phyloP scores from a whole-genome alignment of 2,888 invertebrate species.

The Pelosia muscerda region DNA sequence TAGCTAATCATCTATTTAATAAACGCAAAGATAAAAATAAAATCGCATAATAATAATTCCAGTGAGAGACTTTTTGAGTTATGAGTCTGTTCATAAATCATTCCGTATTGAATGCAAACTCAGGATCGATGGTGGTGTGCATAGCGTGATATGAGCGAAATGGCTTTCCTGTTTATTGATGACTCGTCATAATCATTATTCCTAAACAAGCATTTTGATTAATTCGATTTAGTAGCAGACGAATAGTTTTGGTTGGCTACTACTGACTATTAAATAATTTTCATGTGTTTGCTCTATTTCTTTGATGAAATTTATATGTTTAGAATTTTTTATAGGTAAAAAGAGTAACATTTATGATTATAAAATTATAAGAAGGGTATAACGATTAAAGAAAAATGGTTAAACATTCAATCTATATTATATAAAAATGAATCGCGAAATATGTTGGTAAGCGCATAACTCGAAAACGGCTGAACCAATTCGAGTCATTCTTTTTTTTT shows the following conservation, averaged over 20 bases:
- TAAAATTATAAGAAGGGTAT: no score
- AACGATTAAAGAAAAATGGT: no score
- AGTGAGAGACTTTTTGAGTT: slow-evolving; percentile 19
- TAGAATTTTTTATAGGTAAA: no score
- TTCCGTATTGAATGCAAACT: slow-evolving; percentile 22
- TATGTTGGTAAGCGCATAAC: no score
- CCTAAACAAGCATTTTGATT: background rate
- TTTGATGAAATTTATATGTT: no score
- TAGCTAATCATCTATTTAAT: no score
- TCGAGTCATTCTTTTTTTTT: no score
- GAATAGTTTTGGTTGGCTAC: background rate
- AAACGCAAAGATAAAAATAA: background rate
- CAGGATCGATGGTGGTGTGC: slow-evolving; percentile 13
- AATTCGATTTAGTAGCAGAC: background rate
- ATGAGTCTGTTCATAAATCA: slow-evolving; percentile 18
- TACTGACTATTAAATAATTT: background rate
- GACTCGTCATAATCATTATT: slow-evolving; percentile 3
- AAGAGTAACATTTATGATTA: no score
- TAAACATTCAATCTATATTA: no score
- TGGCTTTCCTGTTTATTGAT: slow-evolving; percentile 3
- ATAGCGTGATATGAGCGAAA: slow-evolving; percentile 13
- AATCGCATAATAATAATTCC: slow-evolving; percentile 14
- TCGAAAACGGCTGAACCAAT: no score
- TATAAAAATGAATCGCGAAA: no score
- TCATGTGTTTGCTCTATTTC: background rate